phyloP scores from a whole-genome alignment of 2,888 invertebrate species.

The Ferdinandea cuprea region DNA sequence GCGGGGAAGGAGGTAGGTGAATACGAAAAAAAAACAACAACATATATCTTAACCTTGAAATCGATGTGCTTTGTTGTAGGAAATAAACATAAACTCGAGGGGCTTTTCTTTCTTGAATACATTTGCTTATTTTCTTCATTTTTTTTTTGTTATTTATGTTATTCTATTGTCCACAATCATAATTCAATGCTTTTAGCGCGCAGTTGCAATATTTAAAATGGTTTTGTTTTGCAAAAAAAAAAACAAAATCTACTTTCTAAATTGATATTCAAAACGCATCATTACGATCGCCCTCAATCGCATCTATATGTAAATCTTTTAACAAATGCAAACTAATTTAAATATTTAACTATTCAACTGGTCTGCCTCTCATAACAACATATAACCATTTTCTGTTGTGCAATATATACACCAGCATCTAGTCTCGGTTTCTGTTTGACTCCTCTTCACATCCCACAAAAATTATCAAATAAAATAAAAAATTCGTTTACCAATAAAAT shows the following conservation, averaged over 20 bases:
- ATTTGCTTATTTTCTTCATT: neutral
- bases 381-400: constrained; percentile 58
- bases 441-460: constrained; percentile 48
- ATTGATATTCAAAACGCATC: constrained; percentile 42
- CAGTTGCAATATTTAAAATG: constrained; percentile 12
- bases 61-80: constrained; percentile 21
- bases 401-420: constrained; percentile 46
- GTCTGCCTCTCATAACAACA: constrained; percentile 41
- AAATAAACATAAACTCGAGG: constrained; percentile 42
- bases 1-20: neutral
- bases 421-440: constrained; percentile 1
- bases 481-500: constrained; percentile 15
- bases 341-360: constrained; percentile 54
- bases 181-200: neutral
- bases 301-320: constrained; percentile 23
- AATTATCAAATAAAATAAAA: constrained; percentile 30
- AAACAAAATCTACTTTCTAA: constrained; percentile 42
- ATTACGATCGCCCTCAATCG: constrained; percentile 47
- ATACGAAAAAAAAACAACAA: neutral
- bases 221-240: neutral
- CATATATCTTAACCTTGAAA: constrained; percentile 61
- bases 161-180: constrained; percentile 1
- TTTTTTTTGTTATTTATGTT: constrained; percentile 13
- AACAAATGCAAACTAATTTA: constrained; percentile 56
- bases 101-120: constrained; percentile 2